Evolutionary conservation across 2,797 vertebrate species (phyloP), one percentile per base, ranked within the genome.

Genomic region (Sternotherus odoratus): DNA sequence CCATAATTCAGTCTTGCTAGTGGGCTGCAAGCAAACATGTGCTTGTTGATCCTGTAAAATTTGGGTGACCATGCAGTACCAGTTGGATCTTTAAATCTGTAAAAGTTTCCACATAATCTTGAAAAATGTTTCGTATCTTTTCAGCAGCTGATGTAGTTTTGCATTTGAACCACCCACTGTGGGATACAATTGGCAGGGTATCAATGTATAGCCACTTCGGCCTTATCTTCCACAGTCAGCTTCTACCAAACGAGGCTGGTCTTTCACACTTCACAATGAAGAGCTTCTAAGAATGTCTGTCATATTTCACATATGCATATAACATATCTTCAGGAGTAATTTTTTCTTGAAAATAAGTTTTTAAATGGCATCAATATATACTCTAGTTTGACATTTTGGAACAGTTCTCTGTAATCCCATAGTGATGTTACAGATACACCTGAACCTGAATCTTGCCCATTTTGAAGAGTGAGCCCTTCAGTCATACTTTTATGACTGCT

Each of bases 21-120:
- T 2, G 43, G 17, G 8, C 85, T 28, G 83, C 79, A 12, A 77
- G 60, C 50, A 36, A 88, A 79, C 48, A 43, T 56, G 48, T 11
- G 12, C 89, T 90, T 91, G 87, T 87, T 91, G 4, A 12, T 85
- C 90, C 50, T 83, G 26, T 86, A 86, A 94, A 28, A 83, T 88
- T 60, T 88, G 28, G 54, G 85, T 88, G 82, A 79, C 50, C 86
- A 77, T 81, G 23, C 17, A 85, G 39, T 72, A 85, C 2, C 15
- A 79, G 90, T 66, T 8, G 16, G 15, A 81, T 92, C 46, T 91
- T 91, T 83, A 92, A 80, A 48, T 3, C 16, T 84, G 69, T 83
- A 83, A 66, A 8, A 16, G 36, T 48, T 87, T 15, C 53, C 87
- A 51, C 4, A 51, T 4, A 12, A 60, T 63, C 36, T 43, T 86